Conservation (phyloP, 2,113 vertebrate genomes). For the Aplodontia rufa region DNA sequence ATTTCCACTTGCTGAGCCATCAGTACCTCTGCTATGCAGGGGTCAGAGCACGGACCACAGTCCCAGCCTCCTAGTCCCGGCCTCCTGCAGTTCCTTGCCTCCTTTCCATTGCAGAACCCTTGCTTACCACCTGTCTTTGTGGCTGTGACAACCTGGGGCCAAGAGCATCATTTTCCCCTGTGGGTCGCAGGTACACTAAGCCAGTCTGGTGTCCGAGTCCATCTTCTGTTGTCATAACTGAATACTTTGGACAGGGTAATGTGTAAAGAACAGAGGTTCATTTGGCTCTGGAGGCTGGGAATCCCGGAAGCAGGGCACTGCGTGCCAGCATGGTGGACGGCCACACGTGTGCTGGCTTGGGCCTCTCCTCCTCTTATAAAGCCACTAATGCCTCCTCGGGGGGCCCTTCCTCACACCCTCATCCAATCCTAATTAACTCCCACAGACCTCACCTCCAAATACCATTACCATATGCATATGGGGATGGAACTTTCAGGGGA, state of each 20-base stretch:
- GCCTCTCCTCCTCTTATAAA: background rate
- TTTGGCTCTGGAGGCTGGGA: background rate
- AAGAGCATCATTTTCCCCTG: background rate
- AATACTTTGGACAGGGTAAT: background rate
- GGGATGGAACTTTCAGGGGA: background rate
- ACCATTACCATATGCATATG: background rate
- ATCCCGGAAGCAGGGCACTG: too few species aligned
- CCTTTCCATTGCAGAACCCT: background rate
- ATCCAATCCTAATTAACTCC: background rate
- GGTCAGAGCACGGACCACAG: rapidly evolving
- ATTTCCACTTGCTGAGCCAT: background rate
- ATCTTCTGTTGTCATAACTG: background rate
- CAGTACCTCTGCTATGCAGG: background rate
- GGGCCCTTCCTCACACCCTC: background rate
- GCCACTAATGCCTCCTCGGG: background rate
- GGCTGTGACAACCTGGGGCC: background rate
- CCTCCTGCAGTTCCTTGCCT: too few species aligned
- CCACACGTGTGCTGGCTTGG: background rate
- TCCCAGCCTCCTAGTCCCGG: too few species aligned
- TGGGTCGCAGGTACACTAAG: background rate
- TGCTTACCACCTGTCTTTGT: background rate
- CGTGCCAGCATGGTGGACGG: too few species aligned
- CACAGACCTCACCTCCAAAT: background rate
- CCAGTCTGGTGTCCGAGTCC: too few species aligned
- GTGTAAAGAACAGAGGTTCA: background rate